phyloP scores from a whole-genome alignment of 2,888 invertebrate species.

The Cephus rjabovi region DNA sequence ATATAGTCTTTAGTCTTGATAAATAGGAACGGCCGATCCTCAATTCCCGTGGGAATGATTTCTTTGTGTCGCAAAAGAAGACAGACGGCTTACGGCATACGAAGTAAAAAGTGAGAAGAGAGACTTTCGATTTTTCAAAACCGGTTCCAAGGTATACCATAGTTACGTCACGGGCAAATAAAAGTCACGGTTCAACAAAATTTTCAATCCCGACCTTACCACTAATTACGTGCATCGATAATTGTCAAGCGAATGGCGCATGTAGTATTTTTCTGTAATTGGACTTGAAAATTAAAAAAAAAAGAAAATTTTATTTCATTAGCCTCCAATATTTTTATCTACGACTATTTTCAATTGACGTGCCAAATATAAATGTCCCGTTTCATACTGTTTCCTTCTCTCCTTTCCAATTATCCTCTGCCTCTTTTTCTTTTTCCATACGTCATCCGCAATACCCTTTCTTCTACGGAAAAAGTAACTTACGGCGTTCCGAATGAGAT shows the following conservation, averaged over 20 bases:
- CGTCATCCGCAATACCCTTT: not conserved
- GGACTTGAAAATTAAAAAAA: not conserved
- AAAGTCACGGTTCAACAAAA: not conserved
- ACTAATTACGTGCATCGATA: not conserved
- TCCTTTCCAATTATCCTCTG: not conserved
- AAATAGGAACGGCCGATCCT: not conserved
- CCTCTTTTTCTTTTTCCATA: not conserved
- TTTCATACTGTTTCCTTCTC: not conserved
- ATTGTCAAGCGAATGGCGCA: not conserved
- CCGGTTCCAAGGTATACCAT: not conserved
- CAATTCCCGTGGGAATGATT: not conserved
- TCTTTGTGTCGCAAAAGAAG: not conserved
- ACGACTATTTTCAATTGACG: not conserved
- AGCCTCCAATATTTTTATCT: not conserved
- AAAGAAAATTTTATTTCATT: not conserved
- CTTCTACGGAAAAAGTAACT: not conserved
- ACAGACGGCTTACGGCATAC: not conserved
- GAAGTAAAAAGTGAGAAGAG: conserved; percentile 10
- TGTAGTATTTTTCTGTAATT: not conserved
- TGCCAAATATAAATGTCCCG: not conserved
- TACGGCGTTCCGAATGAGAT: not conserved
- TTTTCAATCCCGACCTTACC: not conserved
- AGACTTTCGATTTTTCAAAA: conserved; percentile 9
- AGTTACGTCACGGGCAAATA: not conserved
- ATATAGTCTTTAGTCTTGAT: not conserved